phyloP scores from a whole-genome alignment of 1,140 invertebrate genomes.

The Cherax destructor region DNA sequence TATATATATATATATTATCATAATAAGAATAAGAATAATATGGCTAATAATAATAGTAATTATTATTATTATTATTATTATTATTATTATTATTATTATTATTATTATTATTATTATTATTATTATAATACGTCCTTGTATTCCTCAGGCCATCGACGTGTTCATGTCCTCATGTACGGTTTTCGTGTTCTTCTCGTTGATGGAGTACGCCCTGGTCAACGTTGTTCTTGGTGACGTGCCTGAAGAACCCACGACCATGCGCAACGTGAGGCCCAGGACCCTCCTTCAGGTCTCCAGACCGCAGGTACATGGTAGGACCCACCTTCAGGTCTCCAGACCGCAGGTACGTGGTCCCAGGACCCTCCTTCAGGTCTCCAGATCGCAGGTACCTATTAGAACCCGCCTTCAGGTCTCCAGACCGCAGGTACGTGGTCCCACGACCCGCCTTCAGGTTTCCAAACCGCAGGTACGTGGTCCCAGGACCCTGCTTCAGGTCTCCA shows the following conservation, averaged over 20 bases:
- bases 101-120: no score
- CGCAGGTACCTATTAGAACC: background rate
- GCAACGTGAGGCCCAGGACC: slow-evolving; percentile 5
- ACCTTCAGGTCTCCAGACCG: background rate
- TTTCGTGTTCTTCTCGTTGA: slow-evolving; percentile 94
- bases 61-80: no score
- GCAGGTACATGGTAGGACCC: background rate
- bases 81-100: no score
- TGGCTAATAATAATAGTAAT: no score
- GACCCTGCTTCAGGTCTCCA: background rate
- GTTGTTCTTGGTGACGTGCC: slow-evolving; percentile 85
- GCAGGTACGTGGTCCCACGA: background rate
- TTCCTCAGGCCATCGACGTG: slow-evolving; percentile 84
- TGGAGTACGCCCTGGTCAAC: slow-evolving; percentile 95
- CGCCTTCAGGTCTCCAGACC: background rate
- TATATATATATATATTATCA: no score
- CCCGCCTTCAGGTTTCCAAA: background rate
- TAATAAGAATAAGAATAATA: no score
- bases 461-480: background rate
- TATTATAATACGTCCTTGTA: no score
- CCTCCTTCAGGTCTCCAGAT: background rate
- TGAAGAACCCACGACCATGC: background rate
- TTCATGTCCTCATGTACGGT: slow-evolving; percentile 94
- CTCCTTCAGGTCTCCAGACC: slow-evolving; percentile 9
- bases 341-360: background rate